These are phyloP conservation scores for Trematomus loennbergii DNA, from an alignment of 2,113 vertebrate species.

Conservation along the genomic window DNA sequence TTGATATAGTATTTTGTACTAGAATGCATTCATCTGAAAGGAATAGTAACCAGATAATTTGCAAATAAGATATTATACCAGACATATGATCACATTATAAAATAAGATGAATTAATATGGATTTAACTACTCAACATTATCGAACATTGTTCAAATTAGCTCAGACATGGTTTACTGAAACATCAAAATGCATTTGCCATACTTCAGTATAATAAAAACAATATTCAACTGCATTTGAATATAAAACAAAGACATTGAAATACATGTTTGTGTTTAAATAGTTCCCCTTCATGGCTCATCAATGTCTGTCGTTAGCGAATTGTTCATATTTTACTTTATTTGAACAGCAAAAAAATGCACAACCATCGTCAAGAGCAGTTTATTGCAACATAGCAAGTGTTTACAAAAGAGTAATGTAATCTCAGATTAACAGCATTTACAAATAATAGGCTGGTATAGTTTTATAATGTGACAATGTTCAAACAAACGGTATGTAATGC, in stretches of 20 bases:
- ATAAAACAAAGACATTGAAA: no score
- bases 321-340: not conserved
- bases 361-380: slow-evolving; percentile 66
- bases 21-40: not conserved
- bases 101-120: not conserved
- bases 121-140: not conserved
- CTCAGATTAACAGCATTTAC: slow-evolving; percentile 62
- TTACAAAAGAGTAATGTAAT: slow-evolving; percentile 74
- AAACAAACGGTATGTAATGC: slow-evolving; percentile 53
- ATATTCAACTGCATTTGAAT: not conserved
- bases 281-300: not conserved
- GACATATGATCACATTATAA: not conserved
- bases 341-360: slow-evolving; percentile 62
- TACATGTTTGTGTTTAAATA: not conserved
- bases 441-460: slow-evolving; percentile 62
- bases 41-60: not conserved
- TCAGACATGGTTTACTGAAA: no score
- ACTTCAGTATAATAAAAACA: no score
- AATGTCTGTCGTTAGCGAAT: not conserved
- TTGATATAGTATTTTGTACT: not conserved
- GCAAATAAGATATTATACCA: not conserved
- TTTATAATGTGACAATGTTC: slow-evolving; percentile 44
- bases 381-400: slow-evolving; percentile 73
- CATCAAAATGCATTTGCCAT: not conserved
- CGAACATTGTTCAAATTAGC: not conserved